phyloP scores from a whole-genome alignment of 1,140 invertebrate genomes.

The Parapsyche elsis region DNA sequence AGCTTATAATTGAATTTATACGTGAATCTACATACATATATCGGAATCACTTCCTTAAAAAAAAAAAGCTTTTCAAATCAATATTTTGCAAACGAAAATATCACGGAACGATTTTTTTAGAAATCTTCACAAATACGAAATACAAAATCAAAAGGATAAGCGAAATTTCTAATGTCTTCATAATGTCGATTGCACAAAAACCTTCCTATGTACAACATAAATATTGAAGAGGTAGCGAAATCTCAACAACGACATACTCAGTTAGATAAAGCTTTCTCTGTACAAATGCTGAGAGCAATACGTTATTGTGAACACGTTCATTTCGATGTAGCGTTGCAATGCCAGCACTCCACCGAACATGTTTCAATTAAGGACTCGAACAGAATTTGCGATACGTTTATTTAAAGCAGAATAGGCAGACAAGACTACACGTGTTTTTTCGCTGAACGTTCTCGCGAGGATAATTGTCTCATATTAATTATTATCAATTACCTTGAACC shows the following conservation, averaged over 20 bases:
- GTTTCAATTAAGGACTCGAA: constrained; percentile 3
- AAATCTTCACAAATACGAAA: too few relatives aligned
- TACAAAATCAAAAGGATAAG: too few relatives aligned
- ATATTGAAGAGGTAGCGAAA: too few relatives aligned
- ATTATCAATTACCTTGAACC: constrained; percentile 79
- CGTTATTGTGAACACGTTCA: constrained; percentile 7
- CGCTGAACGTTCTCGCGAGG: too few relatives aligned
- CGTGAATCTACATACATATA: background rate
- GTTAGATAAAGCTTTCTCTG: too few relatives aligned
- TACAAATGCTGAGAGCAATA: background rate
- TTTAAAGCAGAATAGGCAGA: background rate
- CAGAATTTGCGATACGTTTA: background rate
- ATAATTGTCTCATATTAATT: too few relatives aligned
- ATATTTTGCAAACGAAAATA: background rate
- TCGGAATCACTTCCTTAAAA: background rate
- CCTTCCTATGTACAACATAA: too few relatives aligned
- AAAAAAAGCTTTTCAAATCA: background rate
- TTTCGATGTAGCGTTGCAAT: background rate
- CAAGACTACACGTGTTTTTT: too few relatives aligned
- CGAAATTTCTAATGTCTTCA: too few relatives aligned
- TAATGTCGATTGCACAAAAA: too few relatives aligned
- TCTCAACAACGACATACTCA: too few relatives aligned
- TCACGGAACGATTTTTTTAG: too few relatives aligned
- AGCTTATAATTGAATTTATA: background rate
- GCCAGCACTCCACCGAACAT: background rate